phyloP scores from a whole-genome alignment of 2,113 vertebrate genomes.

The Varanus komodoensis region DNA sequence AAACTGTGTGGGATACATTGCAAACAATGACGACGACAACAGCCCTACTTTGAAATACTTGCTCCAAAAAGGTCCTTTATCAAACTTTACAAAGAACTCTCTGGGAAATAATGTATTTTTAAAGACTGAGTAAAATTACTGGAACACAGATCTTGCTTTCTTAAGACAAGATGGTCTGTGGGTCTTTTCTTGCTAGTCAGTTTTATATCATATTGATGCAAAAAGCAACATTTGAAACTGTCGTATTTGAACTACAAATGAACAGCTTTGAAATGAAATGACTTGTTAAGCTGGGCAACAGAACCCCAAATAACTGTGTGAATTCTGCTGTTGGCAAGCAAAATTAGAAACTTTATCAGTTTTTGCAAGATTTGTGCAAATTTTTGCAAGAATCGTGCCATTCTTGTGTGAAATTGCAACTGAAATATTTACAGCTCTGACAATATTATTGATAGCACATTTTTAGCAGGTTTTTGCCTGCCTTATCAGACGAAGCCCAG shows the following conservation, averaged over 20 bases:
- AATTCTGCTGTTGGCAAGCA: neutral
- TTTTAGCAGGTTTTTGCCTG: neutral
- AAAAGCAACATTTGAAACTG: neutral
- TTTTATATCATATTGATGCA: neutral
- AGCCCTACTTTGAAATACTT: neutral
- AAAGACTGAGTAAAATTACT: neutral
- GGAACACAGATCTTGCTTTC: neutral
- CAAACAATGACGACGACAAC: neutral
- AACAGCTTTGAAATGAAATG: neutral
- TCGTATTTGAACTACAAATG: neutral
- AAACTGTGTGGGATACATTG: neutral
- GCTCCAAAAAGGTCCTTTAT: neutral
- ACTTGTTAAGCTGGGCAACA: neutral
- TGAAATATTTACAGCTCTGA: neutral
- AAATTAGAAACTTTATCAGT: neutral
- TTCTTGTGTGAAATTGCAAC: neutral
- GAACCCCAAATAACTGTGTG: neutral
- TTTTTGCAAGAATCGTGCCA: neutral
- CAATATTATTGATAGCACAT: neutral
- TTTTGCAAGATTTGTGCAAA: neutral
- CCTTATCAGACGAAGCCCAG: neutral
- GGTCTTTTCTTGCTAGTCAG: neutral
- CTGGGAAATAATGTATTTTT: neutral
- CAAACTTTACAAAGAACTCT: neutral
- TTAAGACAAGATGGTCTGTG: neutral